Evolutionary conservation across 2,797 vertebrate species (phyloP).

Genomic region (Phyllotis vaccarum): DNA sequence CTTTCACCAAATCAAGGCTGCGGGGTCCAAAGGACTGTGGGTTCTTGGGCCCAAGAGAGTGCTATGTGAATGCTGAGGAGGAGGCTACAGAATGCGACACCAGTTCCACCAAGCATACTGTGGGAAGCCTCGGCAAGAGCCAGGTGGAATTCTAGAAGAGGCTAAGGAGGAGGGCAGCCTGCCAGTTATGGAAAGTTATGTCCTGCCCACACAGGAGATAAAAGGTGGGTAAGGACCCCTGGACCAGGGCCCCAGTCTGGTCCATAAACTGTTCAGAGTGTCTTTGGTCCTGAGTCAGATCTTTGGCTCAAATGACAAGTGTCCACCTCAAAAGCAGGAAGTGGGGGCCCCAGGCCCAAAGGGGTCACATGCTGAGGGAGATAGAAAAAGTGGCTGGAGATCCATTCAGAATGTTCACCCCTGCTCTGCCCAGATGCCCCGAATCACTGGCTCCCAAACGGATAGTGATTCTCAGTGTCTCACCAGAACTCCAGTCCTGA

Average conservation of each 20-base stretch:
- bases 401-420: neutral
- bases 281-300: neutral
- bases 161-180: neutral
- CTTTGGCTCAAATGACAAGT: neutral
- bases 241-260: rapidly evolving
- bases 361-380: neutral
- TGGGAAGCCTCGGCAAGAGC: neutral
- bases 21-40: neutral
- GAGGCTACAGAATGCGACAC: neutral
- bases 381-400: neutral
- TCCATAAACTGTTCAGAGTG: neutral
- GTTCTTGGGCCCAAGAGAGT: neutral
- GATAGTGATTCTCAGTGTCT: neutral
- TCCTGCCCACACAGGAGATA: neutral
- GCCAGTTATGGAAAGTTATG: rapidly evolving
- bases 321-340: neutral
- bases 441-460: neutral
- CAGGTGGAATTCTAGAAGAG: neutral
- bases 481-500: neutral
- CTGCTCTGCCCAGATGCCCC: neutral
- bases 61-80: neutral
- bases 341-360: neutral
- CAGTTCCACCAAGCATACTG: neutral
- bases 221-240: neutral
- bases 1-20: neutral